Conservation (phyloP, 2,888 invertebrate species). For the Chrysomela aeneicollis region DNA sequence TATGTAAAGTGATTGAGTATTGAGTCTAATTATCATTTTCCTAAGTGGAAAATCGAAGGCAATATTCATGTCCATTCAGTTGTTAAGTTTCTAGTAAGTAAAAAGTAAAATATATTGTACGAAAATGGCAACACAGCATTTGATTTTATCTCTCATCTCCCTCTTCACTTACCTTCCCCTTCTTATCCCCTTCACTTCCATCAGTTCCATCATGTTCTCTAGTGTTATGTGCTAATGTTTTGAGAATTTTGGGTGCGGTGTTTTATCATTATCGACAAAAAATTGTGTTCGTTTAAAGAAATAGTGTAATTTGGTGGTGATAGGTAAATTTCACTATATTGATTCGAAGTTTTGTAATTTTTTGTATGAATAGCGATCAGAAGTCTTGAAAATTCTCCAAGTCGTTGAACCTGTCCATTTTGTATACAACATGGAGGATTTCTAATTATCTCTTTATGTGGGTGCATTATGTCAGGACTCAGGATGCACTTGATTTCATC, state of each 20-base stretch:
- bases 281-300: slow-evolving; percentile 30
- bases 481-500: slow-evolving; percentile 22
- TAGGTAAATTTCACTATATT: slow-evolving; percentile 45
- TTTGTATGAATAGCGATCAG: neutral
- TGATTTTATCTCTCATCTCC: no score
- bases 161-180: no score
- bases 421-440: slow-evolving; percentile 57
- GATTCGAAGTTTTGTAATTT: slow-evolving; percentile 38
- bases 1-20: no score
- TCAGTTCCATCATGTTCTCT: no score
- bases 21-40: no score
- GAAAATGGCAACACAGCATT: no score
- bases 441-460: slow-evolving; percentile 54
- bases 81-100: no score
- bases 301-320: slow-evolving; percentile 50
- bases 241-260: slow-evolving; percentile 49
- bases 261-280: slow-evolving; percentile 40
- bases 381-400: slow-evolving; percentile 11
- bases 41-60: no score
- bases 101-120: no score
- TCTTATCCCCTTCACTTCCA: no score
- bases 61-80: no score
- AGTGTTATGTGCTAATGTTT: neutral
- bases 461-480: slow-evolving; percentile 41
- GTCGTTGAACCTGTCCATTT: slow-evolving; percentile 51